Conservation (phyloP, 1,140 invertebrate genomes). For the Drosophila sulfurigaster region DNA sequence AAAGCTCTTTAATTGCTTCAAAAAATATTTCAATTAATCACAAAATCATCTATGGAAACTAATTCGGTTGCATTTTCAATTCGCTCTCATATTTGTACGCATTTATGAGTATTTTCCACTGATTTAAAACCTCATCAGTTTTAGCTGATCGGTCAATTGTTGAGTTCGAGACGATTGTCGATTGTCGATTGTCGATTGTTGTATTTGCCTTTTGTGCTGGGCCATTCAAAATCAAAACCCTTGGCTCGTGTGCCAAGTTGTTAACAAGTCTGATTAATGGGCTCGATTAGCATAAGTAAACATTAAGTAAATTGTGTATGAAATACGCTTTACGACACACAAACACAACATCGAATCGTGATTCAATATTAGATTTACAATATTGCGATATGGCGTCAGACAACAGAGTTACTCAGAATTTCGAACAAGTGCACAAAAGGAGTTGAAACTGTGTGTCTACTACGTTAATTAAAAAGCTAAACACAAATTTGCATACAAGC, state of each 20-base stretch:
- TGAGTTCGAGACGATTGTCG: conserved; percentile 3
- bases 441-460: conserved; percentile 39
- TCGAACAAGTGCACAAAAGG: conserved; percentile 56
- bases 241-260: conserved; percentile 67
- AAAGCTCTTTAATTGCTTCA: not conserved
- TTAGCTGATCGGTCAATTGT: conserved; percentile 35
- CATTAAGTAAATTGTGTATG: conserved; percentile 73
- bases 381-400: conserved; percentile 33
- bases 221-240: conserved; percentile 16
- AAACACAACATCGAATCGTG: conserved; percentile 54
- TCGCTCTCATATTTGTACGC: conserved; percentile 33
- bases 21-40: not conserved
- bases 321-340: conserved; percentile 46
- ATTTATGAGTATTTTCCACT: conserved; percentile 46
- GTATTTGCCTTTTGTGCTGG: conserved; percentile 14
- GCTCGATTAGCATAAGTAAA: conserved; percentile 77
- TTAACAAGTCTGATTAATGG: conserved; percentile 79
- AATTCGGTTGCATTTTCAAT: conserved; percentile 31
- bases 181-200: conserved; percentile 17
- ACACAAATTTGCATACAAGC: conserved; percentile 78
- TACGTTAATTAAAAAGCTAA: conserved; percentile 77
- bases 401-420: conserved; percentile 5
- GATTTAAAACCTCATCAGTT: conserved; percentile 68
- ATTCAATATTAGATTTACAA: conserved; percentile 68
- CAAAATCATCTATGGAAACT: not conserved